Evolutionary conservation across 2,113 vertebrate genomes (phyloP).

Genomic region (Ondatra zibethicus): DNA sequence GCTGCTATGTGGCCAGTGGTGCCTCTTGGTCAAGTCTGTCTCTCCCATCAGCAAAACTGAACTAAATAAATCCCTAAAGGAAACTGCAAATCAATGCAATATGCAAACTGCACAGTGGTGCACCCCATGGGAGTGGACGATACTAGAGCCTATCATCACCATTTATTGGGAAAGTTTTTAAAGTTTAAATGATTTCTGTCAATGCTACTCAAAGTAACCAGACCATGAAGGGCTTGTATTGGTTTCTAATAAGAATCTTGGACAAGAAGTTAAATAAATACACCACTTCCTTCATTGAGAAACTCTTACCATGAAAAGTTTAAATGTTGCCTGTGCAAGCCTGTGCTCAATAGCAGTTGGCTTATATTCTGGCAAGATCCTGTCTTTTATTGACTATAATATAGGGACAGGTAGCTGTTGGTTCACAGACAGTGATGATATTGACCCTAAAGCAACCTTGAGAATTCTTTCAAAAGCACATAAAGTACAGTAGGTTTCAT

Average conservation of each 20-base stretch:
- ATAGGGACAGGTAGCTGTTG: background rate
- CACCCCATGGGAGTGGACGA: background rate
- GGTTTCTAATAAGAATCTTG: background rate
- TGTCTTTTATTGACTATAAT: background rate
- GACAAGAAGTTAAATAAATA: background rate
- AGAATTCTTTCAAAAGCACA: background rate
- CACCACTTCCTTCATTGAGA: background rate
- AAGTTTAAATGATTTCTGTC: background rate
- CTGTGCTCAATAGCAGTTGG: background rate
- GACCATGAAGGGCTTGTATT: background rate
- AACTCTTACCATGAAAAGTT: background rate
- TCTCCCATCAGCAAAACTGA: background rate
- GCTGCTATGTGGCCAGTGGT: background rate
- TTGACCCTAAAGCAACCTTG: background rate
- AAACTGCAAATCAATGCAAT: background rate
- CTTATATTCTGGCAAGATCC: background rate
- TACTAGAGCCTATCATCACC: background rate
- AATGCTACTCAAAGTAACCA: conserved; percentile 1
- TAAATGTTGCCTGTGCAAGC: background rate
- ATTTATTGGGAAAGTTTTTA: background rate
- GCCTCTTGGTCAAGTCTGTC: background rate
- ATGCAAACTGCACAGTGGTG: background rate
- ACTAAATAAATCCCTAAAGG: background rate
- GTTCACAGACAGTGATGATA: background rate
- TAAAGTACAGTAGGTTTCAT: background rate